Base-by-base conservation (phyloP, 2,888 invertebrate genomes). In the Scrobipalpa atriplicella region DNA sequence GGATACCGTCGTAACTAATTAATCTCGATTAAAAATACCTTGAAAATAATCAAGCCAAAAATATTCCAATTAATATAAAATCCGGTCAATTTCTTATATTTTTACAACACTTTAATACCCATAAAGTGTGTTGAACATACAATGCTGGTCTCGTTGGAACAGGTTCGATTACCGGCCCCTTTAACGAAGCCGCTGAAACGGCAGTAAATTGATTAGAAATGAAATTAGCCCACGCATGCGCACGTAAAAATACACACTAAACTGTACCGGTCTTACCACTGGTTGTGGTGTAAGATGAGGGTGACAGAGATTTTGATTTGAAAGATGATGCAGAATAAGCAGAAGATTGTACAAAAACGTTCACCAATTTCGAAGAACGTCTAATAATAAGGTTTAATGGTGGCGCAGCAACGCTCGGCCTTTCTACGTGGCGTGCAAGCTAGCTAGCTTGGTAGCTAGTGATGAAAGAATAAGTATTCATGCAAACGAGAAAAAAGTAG, bases 181-280 rank as follows among this genome's bases (percentile, higher is more conserved):
- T 61, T 41, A 19, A 39, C 41, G 16, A 16, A 41, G 41, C 41
- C 61, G 19, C 18, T 61, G 41, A 41, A 19, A 18, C 18, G 19
- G 13, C 29, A 16, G 39, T 61, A 61, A 61, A 61, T 61, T 61
- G 39, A 61, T 61, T 61, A 61, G 61, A 41, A 41, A 61, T 41
- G 8, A 61, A 41, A 61, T 61, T 41, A 29, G 61, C 61, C 41
- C 19, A 61, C 61, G 61, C 61, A 19, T 21, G 41, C 41, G 19
- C 41, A 61, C 39, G 19, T 61, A 39, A 61, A 36, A 61, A 61
- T 61, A 9, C 61, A 41, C 41, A 58, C 38, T 58, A 58, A 38
- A 58, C 58, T 38, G 29, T 58, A 38, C 38, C 16, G 5, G 38
- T 58, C 36, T 58, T 29, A 58, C 58, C 38, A 58, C 58, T 16